Evolutionary conservation across 2,797 vertebrate genomes (phyloP).

Genomic region (Fundulus diaphanus): DNA sequence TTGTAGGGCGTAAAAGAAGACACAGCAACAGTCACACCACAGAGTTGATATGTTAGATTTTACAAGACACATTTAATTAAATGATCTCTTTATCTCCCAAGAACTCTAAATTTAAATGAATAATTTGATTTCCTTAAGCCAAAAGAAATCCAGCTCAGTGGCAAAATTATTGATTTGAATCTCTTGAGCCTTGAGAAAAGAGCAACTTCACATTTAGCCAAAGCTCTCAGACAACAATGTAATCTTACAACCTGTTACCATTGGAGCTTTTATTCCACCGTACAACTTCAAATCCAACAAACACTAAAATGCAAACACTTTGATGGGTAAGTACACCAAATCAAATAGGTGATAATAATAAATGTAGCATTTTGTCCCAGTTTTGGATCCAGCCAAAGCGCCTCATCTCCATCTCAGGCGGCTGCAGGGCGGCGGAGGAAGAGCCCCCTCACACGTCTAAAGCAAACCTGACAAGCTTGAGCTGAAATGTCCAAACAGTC

Average conservation of each 20-base stretch:
- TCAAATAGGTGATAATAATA: not conserved
- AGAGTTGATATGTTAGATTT: not conserved
- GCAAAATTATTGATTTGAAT: not conserved
- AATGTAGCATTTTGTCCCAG: not conserved
- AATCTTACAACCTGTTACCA: not conserved
- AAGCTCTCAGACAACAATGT: not conserved
- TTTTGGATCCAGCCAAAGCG: not conserved
- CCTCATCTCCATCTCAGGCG: not conserved
- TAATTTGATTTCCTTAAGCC: not conserved
- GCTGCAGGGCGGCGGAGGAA: not conserved
- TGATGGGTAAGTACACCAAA: not conserved
- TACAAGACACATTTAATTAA: not conserved
- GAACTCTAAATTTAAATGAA: not conserved
- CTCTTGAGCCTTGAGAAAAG: not conserved
- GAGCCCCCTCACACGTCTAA: slow-evolving; percentile 1
- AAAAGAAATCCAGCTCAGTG: not conserved
- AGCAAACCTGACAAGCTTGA: not conserved
- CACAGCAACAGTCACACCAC: not conserved
- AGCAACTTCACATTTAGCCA: not conserved
- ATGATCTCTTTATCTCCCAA: not conserved
- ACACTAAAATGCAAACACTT: not conserved
- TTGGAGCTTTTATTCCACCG: not conserved
- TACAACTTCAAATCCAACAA: not conserved
- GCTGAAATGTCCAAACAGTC: not conserved
- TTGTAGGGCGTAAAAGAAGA: not conserved